Evolutionary conservation across 2,888 invertebrate species (phyloP).

Genomic region (Calliopum simillimum): DNA sequence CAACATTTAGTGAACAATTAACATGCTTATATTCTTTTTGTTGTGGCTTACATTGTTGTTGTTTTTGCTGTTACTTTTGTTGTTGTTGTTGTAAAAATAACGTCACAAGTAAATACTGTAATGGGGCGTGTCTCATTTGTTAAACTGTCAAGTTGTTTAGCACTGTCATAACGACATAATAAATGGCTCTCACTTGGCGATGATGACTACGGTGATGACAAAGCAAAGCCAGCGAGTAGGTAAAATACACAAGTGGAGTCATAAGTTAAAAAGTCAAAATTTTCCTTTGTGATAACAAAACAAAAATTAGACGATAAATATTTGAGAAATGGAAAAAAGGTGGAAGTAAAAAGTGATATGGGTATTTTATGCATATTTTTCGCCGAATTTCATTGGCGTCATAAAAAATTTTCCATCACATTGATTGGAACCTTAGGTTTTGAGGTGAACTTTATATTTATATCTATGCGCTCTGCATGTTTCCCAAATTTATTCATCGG

Average conservation of each 20-base stretch:
- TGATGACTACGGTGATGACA: not conserved
- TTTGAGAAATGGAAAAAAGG: too few relatives aligned
- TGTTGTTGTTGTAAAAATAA: constrained; percentile 3
- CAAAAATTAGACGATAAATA: too few relatives aligned
- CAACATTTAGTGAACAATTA: constrained; percentile 1
- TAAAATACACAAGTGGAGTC: too few relatives aligned
- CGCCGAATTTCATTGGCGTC: not conserved
- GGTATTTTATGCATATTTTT: not conserved
- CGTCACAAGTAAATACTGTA: constrained; percentile 12
- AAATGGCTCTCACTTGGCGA: constrained; percentile 44
- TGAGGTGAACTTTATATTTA: too few relatives aligned
- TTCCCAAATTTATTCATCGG: too few relatives aligned
- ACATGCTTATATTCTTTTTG: not conserved
- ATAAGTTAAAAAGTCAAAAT: constrained; percentile 8
- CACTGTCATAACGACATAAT: constrained; percentile 60
- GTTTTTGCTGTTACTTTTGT: not conserved
- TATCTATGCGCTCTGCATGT: too few relatives aligned
- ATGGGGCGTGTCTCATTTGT: constrained; percentile 49
- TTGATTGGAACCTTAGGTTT: too few relatives aligned
- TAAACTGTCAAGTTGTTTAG: constrained; percentile 47
- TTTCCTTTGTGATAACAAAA: too few relatives aligned
- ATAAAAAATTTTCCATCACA: not conserved
- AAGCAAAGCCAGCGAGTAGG: not conserved
- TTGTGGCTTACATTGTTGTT: too few relatives aligned
- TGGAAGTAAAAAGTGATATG: not conserved